Conservation (phyloP, 64 coral and sea anemone species). For the Dendronephthya gigantea region DNA sequence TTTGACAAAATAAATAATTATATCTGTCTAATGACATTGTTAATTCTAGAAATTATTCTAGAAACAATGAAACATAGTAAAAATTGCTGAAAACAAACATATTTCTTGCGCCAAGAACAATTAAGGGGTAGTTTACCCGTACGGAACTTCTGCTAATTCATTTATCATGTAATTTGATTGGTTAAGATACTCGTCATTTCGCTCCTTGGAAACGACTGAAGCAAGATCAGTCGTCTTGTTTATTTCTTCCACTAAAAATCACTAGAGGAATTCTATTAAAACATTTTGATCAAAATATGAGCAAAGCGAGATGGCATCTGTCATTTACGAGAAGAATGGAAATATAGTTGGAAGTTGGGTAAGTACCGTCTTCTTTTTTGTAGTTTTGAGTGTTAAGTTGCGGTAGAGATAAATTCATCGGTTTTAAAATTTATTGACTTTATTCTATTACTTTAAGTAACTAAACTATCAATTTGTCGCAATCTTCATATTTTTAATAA, state of each 20-base stretch:
- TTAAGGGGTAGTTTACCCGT: neutral
- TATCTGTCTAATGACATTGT: neutral
- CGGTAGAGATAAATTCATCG: too few relatives aligned
- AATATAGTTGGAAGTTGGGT: slow-evolving; percentile 17
- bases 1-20: too few relatives aligned
- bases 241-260: too few relatives aligned
- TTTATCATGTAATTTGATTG: neutral
- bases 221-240: neutral
- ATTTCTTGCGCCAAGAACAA: neutral
- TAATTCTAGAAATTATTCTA: too few relatives aligned
- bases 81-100: neutral
- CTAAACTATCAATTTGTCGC: too few relatives aligned
- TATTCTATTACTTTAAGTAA: too few relatives aligned
- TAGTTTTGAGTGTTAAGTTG: too few relatives aligned
- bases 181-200: neutral
- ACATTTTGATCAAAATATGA: neutral
- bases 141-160: neutral
- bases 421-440: too few relatives aligned
- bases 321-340: neutral
- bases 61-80: too few relatives aligned
- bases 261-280: neutral
- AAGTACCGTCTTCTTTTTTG: slow-evolving; percentile 44
- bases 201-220: neutral
- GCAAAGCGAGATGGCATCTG: neutral
- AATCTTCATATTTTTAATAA: too few relatives aligned